Evolutionary conservation across 2,888 invertebrate species (phyloP).

Genomic region (Hyles lineata): DNA sequence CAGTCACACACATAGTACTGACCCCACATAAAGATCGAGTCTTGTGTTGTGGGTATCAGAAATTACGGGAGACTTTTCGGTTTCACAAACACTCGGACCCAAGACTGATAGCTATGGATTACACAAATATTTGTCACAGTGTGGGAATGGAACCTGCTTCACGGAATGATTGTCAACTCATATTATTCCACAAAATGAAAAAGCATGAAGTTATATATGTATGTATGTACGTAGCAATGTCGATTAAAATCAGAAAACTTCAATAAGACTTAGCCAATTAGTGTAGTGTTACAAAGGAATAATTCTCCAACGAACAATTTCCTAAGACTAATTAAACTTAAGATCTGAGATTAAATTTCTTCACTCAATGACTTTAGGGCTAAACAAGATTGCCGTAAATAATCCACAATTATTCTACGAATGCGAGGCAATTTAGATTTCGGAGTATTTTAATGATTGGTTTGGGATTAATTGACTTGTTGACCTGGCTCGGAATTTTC

Average conservation of each 20-base stretch:
- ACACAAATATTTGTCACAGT: no score
- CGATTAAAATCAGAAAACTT: neutral
- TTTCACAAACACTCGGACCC: no score
- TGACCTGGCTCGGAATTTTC: neutral
- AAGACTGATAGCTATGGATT: no score
- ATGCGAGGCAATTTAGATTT: neutral
- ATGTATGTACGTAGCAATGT: neutral
- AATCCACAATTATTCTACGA: neutral
- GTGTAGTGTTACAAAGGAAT: conserved; percentile 17
- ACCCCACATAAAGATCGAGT: no score
- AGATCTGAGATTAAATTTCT: conserved; percentile 15
- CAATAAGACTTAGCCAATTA: conserved; percentile 1
- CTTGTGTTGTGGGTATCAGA: no score
- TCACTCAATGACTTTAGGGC: neutral
- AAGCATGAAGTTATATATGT: no score
- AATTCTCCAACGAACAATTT: neutral
- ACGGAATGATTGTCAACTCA: no score
- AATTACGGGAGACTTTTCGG: no score
- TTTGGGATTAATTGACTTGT: neutral
- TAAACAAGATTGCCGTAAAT: neutral
- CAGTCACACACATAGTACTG: no score
- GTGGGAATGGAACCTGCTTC: no score
- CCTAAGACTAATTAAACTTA: neutral
- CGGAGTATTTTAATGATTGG: conserved; percentile 5
- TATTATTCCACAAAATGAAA: no score